A percentile compares a stretch with the other conserved stretches of the same genome.
Conservation (phyloP, 2,888 invertebrate species). For the Neoscelio sp. region DNA sequence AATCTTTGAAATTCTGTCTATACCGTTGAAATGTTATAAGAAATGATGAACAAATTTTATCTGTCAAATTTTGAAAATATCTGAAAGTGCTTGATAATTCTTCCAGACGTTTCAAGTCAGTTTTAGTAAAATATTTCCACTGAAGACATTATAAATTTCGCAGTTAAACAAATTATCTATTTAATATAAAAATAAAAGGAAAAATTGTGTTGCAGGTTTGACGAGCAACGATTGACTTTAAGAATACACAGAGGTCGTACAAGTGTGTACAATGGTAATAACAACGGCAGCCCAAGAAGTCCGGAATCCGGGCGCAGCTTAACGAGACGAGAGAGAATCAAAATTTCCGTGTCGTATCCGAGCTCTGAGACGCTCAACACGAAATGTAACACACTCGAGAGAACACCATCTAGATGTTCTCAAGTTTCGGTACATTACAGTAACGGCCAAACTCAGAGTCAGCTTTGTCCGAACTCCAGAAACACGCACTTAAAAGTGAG, state of each 20-base stretch:
- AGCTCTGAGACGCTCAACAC: slow-evolving; percentile 86
- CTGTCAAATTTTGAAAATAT: too few species aligned
- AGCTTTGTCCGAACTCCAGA: slow-evolving; percentile 77
- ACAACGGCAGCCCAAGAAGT: slow-evolving; percentile 78
- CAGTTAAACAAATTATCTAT: too few species aligned
- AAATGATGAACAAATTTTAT: too few species aligned
- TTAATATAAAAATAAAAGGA: too few species aligned
- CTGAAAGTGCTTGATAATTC: too few species aligned
- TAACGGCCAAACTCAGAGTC: slow-evolving; percentile 81
- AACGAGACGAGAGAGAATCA: slow-evolving; percentile 90
- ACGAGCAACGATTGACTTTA: slow-evolving; percentile 95
- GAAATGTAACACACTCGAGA: slow-evolving; percentile 80
- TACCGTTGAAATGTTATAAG: too few species aligned
- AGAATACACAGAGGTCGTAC: slow-evolving; percentile 95
- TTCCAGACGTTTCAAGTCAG: too few species aligned
- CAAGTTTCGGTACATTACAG: slow-evolving; percentile 80
- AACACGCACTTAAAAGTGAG: slow-evolving; percentile 80
- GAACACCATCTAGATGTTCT: slow-evolving; percentile 79
- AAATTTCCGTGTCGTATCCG: slow-evolving; percentile 94
- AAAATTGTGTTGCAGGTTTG: slow-evolving; percentile 86
- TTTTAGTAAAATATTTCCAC: too few species aligned
- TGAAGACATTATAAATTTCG: too few species aligned
- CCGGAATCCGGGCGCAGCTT: slow-evolving; percentile 79
- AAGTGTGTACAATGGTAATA: slow-evolving; percentile 84
- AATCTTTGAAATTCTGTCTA: too few species aligned